Base-by-base conservation (phyloP, 1,140 invertebrate genomes). In the Tetranychus cinnabarinus region DNA sequence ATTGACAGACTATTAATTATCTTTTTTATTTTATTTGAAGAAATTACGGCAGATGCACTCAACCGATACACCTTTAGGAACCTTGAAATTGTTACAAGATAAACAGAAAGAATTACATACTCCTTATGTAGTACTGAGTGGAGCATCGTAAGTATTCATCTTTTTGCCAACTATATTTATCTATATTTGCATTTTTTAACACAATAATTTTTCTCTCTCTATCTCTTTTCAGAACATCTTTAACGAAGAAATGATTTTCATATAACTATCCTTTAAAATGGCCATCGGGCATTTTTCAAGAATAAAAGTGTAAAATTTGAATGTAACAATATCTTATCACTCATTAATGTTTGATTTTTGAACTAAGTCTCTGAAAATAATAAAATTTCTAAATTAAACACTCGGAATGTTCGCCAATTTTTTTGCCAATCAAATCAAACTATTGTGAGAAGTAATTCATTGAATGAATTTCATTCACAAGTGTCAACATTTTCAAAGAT, bases 31-130 rank as follows among this genome's bases (percentile, higher is more conserved):
- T 59, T 31, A 63, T 60, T 58, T 42, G 5, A 5, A 42, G 23
- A 72, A 96, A 64, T 91, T 98, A 87, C 92, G 92, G 71, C 85
- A 91, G 69, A 98, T 97, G 92, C 96, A 88, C 68, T 96, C 91
- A 8, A 95, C 88, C 5, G 95, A 99, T 72, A 98, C 93, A 1
- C 93, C 95, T 6, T 75, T 98, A 23, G 85, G 87, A 66, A 98
- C 95, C 2, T 76, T 97, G 31, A 85, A 85, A 66, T 82, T 97
- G 76, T 73, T 98, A 61, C 85, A 93, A 75, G 86, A 91, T 37
- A 97, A 96, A 69, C 95, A 98, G 71, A 91, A 89, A 70, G 86
- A 96, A 75, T 86, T 92, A 2, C 87, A 95, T 66, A 88, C 89
- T 8, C 83, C 95, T 1, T 98, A 84, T 73, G 82, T 99, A 66